These are phyloP conservation scores for Pampusana beccarii DNA, from an alignment of 2,113 vertebrate species.

Conservation along the genomic window DNA sequence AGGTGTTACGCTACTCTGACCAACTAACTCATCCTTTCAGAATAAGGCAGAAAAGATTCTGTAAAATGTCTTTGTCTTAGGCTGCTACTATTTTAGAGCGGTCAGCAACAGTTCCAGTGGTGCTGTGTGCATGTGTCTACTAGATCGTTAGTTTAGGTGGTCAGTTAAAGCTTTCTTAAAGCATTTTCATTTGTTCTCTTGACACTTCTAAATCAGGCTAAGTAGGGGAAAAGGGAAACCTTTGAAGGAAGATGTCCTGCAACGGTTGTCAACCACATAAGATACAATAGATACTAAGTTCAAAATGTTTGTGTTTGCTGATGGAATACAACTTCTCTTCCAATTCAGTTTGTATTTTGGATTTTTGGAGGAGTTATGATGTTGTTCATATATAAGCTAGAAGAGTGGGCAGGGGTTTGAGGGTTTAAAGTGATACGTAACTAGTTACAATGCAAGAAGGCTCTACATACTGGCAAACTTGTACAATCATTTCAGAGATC, in stretches of 20 bases:
- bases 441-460: neutral
- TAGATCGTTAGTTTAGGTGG: neutral
- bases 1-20: neutral
- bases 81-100: neutral
- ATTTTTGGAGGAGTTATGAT: neutral
- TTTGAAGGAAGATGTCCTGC: neutral
- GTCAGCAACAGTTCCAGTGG: too few relatives aligned
- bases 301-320: neutral
- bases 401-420: neutral
- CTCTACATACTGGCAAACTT: neutral
- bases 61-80: neutral
- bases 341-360: neutral
- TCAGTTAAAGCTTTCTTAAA: neutral
- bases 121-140: neutral
- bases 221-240: neutral
- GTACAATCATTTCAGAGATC: neutral
- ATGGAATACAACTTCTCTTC: neutral
- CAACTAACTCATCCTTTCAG: neutral
- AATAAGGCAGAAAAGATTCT: neutral
- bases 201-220: neutral
- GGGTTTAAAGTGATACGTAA: neutral
- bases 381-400: neutral
- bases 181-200: neutral
- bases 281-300: neutral
- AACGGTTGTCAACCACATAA: accelerated